A percentile compares a stretch with the other conserved stretches of the same genome.
phyloP scores from a whole-genome alignment of 2,113 vertebrate genomes.

The Hippocampus abdominalis region DNA sequence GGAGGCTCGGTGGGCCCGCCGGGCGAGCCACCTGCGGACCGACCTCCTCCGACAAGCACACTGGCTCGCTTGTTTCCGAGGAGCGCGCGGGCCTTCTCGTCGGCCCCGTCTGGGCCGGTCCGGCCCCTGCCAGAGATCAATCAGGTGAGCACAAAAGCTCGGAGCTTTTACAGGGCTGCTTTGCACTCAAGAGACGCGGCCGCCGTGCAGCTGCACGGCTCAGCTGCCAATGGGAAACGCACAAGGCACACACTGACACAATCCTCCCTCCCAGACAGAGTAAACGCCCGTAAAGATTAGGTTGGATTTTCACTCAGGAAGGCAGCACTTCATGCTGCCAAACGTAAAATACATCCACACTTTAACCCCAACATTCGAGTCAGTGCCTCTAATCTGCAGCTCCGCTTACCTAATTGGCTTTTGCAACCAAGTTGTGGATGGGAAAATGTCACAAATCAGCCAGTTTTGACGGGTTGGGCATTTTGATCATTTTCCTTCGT shows the following conservation, averaged over 20 bases:
- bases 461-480: neutral
- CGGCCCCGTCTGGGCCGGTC: constrained; percentile 62
- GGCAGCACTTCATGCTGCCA: neutral
- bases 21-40: constrained; percentile 71
- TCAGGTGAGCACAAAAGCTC: constrained; percentile 72
- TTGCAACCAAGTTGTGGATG: neutral
- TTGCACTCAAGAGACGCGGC: constrained; percentile 57
- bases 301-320: too few species aligned
- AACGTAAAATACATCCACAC: too few species aligned
- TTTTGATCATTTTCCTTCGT: neutral
- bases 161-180: constrained; percentile 65
- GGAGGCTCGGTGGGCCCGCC: constrained; percentile 57
- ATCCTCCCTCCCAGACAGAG: too few species aligned
- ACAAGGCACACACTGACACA: constrained; percentile 47
- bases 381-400: neutral
- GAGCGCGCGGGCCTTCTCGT: constrained; percentile 39
- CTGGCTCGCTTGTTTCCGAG: constrained; percentile 72
- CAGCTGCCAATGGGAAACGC: constrained; percentile 62
- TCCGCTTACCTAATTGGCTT: neutral
- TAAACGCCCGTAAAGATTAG: neutral
- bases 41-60: constrained; percentile 60
- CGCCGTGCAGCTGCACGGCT: constrained; percentile 73
- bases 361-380: neutral
- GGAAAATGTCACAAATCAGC: neutral
- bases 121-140: constrained; percentile 66